Evolutionary conservation across 2,797 vertebrate species (phyloP), one percentile per base, ranked within the genome.

Genomic region (Lithobates pipiens): DNA sequence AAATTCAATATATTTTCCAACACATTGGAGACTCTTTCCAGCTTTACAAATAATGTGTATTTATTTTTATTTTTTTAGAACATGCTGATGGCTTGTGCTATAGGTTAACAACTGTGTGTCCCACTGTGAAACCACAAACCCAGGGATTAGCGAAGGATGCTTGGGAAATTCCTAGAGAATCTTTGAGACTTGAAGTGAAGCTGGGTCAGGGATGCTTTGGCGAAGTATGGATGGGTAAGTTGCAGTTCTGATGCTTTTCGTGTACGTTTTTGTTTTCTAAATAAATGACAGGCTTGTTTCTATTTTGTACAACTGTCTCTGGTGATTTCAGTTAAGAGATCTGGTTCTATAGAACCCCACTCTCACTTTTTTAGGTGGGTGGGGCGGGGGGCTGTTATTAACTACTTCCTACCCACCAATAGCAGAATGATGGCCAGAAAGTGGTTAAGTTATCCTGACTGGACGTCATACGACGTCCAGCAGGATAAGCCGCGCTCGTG

Each of bases 181-280:
- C 97, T 44, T 92, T 99, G 85, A 93, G 96, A 76, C 93, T 99
- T 92, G 97, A 99, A 92, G 94, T 98, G 89, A 99, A 99, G 90
- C 91, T 99, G 90, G 97, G 97, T 86, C 97, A 99, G 93, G 97
- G 97, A 91, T 98, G 97, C 91, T 99, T 99, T 78, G 98, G 97
- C 90, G 97, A 98, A 91, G 98, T 99, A 15, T 99, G 98, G 98
- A 98, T 98, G 96, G 98, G 98, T 99, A 95, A 96, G 97, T 90
- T 88, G n/a, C 3, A 57, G 1, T 23, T 57, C 23, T 57, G 0
- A 21, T 5, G 54, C 46, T 16, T 50, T 50, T 50, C 4, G 13
- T 50, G 11, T 3, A 46, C 13, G 44, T 50, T 10, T 10, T 16
- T 46, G 11, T 54, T 16, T 18, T 16, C 11, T 54, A 16, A 54